phyloP scores from a whole-genome alignment of 2,797 vertebrate genomes.

The Anniella stebbinsi region DNA sequence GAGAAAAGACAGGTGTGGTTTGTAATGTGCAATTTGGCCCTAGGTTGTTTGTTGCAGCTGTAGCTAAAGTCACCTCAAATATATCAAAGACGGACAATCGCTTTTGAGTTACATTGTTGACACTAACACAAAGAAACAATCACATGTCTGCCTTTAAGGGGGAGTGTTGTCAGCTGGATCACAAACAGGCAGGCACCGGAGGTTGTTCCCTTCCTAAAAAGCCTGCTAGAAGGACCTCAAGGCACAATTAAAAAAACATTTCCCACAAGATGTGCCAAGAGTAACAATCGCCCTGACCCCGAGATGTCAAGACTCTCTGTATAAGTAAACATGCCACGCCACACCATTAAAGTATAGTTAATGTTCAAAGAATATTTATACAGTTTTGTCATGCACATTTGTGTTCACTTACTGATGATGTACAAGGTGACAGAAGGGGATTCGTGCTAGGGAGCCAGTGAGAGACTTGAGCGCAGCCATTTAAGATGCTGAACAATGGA shows the following conservation, averaged over 20 bases:
- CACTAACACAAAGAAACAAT: not conserved
- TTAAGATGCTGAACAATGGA: not conserved
- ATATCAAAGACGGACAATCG: not conserved
- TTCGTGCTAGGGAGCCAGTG: not conserved
- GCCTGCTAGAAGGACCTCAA: not conserved
- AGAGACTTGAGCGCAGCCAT: not conserved
- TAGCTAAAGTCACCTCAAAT: not conserved
- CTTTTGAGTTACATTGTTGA: not conserved
- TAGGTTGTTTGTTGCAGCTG: not conserved
- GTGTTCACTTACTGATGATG: not conserved
- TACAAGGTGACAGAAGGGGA: not conserved
- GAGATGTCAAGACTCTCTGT: not conserved
- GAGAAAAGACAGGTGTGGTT: too few species aligned
- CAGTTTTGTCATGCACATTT: not conserved
- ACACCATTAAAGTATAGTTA: conserved; percentile 2
- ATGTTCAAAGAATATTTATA: not conserved
- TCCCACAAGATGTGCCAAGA: conserved; percentile 29
- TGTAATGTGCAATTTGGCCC: not conserved
- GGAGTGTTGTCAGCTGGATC: conserved; percentile 4
- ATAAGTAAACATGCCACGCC: not conserved
- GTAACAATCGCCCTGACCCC: not conserved
- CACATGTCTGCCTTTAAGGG: not conserved
- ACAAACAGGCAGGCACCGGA: not conserved
- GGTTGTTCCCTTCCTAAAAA: conserved; percentile 27
- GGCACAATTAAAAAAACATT: conserved; percentile 11